Evolutionary conservation across 2,888 invertebrate species (phyloP).

Genomic region (Tipula confusa): DNA sequence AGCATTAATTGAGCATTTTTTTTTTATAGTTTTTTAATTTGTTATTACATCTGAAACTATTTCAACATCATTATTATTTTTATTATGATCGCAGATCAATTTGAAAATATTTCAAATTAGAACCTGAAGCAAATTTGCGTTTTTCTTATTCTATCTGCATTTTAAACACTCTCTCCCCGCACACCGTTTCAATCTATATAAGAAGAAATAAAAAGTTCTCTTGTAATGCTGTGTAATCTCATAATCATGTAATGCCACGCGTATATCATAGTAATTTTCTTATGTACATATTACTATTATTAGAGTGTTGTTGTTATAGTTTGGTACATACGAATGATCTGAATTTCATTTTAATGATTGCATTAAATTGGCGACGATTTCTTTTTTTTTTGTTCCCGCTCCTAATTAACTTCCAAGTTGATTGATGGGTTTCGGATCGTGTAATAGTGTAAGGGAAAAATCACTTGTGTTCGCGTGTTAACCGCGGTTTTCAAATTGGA

Average conservation of each 20-base stretch:
- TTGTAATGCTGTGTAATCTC: background rate
- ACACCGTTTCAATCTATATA: background rate
- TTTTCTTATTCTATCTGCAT: background rate
- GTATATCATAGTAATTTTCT: background rate
- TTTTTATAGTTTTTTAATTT: background rate
- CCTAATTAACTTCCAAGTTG: constrained; percentile 6
- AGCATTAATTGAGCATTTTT: background rate
- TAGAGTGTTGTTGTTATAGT: too few relatives aligned
- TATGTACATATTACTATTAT: background rate
- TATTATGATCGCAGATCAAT: background rate
- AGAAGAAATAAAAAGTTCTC: too few relatives aligned
- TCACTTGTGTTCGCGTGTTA: background rate
- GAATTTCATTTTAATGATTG: constrained; percentile 7
- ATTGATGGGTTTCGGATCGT: background rate
- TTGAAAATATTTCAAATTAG: constrained; percentile 15
- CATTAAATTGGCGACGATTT: constrained; percentile 12
- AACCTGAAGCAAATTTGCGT: background rate
- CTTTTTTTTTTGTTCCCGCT: background rate
- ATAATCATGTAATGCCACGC: background rate
- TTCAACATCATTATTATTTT: background rate
- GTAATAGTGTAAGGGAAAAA: background rate
- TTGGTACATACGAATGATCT: background rate
- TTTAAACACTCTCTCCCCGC: background rate
- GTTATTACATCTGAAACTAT: background rate
- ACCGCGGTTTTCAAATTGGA: constrained; percentile 12